A percentile compares a stretch with the other conserved stretches of the same genome.
Conservation (phyloP, 1,140 invertebrate species). For the Drosophila pallidifrons region DNA sequence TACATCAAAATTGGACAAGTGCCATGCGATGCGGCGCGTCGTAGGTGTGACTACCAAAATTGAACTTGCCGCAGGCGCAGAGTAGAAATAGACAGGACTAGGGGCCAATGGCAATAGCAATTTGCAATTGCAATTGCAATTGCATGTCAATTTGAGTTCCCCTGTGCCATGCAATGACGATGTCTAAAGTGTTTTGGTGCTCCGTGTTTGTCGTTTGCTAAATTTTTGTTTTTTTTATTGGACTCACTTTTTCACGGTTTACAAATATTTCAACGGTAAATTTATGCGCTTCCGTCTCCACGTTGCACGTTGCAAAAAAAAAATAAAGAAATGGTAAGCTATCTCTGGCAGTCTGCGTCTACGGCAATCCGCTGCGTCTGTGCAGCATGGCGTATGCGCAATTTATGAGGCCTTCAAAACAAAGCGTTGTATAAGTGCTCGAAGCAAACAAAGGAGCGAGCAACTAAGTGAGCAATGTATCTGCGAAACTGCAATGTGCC, state of each 20-base stretch:
- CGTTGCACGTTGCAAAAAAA: slow-evolving; percentile 18
- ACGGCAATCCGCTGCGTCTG: slow-evolving; percentile 17
- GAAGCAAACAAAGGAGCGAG: slow-evolving; percentile 20
- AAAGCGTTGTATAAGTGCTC: slow-evolving; percentile 60
- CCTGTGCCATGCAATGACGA: slow-evolving; percentile 22
- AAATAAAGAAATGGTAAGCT: slow-evolving; percentile 22
- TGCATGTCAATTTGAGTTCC: slow-evolving; percentile 65
- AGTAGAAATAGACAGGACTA: background rate
- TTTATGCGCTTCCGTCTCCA: slow-evolving; percentile 66
- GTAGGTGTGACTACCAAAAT: slow-evolving; percentile 68
- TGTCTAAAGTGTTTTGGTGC: slow-evolving; percentile 49
- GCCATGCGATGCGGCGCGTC: slow-evolving; percentile 29
- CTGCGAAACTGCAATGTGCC: background rate
- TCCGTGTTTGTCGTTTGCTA: slow-evolving; percentile 44
- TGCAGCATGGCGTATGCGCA: slow-evolving; percentile 76
- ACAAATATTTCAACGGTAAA: slow-evolving; percentile 77
- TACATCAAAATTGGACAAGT: slow-evolving; percentile 57
- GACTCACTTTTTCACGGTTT: slow-evolving; percentile 53
- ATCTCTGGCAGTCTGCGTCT: slow-evolving; percentile 16
- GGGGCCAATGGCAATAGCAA: slow-evolving; percentile 36
- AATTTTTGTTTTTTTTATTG: slow-evolving; percentile 37
- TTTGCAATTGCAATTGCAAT: slow-evolving; percentile 70
- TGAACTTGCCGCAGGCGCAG: slow-evolving; percentile 65
- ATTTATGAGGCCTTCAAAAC: slow-evolving; percentile 77
- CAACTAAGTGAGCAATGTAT: slow-evolving; percentile 44